Conservation (phyloP, 2,113 vertebrate species). For the Parus major region DNA sequence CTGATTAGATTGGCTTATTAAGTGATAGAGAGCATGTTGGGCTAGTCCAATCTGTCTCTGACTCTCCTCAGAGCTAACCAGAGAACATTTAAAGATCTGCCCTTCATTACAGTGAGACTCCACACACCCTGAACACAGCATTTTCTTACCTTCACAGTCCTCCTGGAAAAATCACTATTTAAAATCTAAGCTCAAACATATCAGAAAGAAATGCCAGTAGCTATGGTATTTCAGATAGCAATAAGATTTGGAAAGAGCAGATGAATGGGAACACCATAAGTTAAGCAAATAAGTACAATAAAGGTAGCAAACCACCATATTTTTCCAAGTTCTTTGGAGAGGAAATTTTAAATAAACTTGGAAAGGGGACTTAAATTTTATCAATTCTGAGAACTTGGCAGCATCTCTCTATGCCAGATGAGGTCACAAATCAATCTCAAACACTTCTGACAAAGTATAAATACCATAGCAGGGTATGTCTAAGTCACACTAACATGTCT, state of each 20-base stretch:
- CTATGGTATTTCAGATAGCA: not conserved
- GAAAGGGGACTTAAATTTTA: not conserved
- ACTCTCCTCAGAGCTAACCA: not conserved
- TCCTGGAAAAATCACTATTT: not conserved
- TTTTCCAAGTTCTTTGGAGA: not conserved
- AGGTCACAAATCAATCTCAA: slow-evolving; percentile 75
- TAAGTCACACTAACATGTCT: slow-evolving; percentile 63
- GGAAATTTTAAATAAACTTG: slow-evolving; percentile 4
- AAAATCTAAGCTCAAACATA: not conserved
- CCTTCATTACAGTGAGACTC: not conserved
- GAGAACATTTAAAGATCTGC: not conserved
- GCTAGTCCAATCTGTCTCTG: not conserved
- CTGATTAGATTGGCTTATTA: slow-evolving; percentile 31
- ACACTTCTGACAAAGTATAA: slow-evolving; percentile 69
- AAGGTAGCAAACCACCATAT: not conserved
- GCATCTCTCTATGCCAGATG: slow-evolving; percentile 56
- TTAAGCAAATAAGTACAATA: not conserved
- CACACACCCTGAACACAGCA: not conserved
- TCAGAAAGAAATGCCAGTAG: not conserved
- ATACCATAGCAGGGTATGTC: slow-evolving; percentile 62
- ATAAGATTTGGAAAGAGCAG: not conserved
- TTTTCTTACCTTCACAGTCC: not conserved
- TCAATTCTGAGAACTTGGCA: slow-evolving; percentile 49
- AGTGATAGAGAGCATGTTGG: not conserved
- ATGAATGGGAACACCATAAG: not conserved